Evolutionary conservation across 2,797 vertebrate genomes (phyloP), one percentile per base, ranked within the genome.

Genomic region (Amblyraja radiata): DNA sequence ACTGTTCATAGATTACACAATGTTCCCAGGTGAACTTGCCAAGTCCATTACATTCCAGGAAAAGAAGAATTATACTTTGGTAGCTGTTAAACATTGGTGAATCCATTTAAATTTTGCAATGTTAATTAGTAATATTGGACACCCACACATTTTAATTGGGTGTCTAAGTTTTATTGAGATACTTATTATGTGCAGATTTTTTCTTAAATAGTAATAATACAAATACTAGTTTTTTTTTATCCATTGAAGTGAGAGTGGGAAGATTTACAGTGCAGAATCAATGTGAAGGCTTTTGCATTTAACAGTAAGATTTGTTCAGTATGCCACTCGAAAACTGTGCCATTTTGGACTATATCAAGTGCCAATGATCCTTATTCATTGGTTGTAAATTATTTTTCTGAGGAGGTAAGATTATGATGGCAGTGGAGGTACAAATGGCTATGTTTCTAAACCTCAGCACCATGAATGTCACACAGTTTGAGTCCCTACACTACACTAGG

Each of bases 341-440:
- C 36, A 46, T 90, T 73, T 81, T 93, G 58, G 84, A 92, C 93
- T 81, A 93, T 36, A 14, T 6, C 14, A 86, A 32, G 25, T 28
- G 11, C 58, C 2, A 11, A 88, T 68, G 65, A 36, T 65, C n/a
- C 8, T 36, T 3, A 88, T 68, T 23, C n/a, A 65, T 88, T 68
- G n/a, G 7, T 36, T 16, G n/a, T 21, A 11, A 9, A 16, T 25
- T 63, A 63, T 21, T 36, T 84, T 14, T 39, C 81, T n/a, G 3
- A 84, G n/a, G 6, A 32, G 58, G 54, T 83, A 71, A 18, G 68
- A 5, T 6, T 23, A 25, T 23, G 23, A 74, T 25, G 21, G 21
- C 71, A 71, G 11, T 74, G 18, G 21, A 2, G 71, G 21, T 74
- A 21, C 71, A 25, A 23, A 21, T 74, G 71, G 23, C 21, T 0